Base-by-base conservation (phyloP, 2,113 vertebrate species). In the Pluvialis apricaria region DNA sequence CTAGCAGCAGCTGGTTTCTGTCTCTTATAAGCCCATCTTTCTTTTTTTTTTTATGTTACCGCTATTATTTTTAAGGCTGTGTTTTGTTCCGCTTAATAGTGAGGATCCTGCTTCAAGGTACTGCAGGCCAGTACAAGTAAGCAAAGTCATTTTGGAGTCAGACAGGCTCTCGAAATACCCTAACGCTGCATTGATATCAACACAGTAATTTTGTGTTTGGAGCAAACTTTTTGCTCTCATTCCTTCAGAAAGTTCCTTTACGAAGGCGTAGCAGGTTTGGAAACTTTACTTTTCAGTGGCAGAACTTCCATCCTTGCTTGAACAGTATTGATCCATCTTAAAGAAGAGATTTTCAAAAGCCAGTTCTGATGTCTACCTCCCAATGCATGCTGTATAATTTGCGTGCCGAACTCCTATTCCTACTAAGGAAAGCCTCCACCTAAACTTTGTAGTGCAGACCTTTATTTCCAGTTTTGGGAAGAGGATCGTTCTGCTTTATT, bases 1-100 rank as follows among this genome's bases (percentile, higher is more conserved):
- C 80, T 87, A 58, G 58, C 73, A 94, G 83, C 82, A 95, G 90
- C 70, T 94, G 85, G 18, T 93, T 95, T 95, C 71, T 66, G n/a
- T 90, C 60, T 29, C n/a, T 40, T 77, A 32, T 85, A 82, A 92
- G n/a, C 10, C 29, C 13, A 9, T 68, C 36, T 75, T 69, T 68
- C 4, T 38, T 68, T 22, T 17, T 45, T 60, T 49, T 17, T 49
- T 32, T 22, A 22, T 47, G 29, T 60, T 52, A 28, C 54, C 1
- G 1, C 31, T 62, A 1, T 71, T 83, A 52, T 51, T 89, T 94
- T 85, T 77, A 77, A 81, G 2, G 3, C 34, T 3, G 0, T n/a
- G 18, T 85, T 76, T 29, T 1, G 0, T 73, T 92, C 68, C 77
- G 54, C 38, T 47, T 78, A 13, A 44, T 80, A 77, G 76, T 14